Base-by-base conservation (phyloP, 2,113 vertebrate species). In the Tachuris rubrigastra region DNA sequence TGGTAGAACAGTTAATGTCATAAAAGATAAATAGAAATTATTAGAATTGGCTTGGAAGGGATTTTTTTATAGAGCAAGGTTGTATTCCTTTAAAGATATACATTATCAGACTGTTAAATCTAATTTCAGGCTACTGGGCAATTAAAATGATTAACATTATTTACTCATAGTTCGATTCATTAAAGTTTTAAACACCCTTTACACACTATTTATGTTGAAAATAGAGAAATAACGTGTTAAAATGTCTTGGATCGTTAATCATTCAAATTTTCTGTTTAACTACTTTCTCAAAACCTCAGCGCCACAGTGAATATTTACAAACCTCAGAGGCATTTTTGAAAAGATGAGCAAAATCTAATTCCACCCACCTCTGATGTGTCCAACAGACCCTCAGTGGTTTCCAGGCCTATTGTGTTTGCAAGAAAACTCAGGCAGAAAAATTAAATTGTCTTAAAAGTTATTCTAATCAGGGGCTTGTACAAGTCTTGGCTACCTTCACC, bases 11-110 rank as follows among this genome's bases (percentile, higher is more conserved):
- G 96, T 97, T 98, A 98, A 97, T 97, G 97, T 98, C 98, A 96
- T 96, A 94, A 97, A 97, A 98, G 98, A 98, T 97, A 97, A 98
- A 98, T 97, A 97, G 97, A 97, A 98, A 98, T 98, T 97, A 97
- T 98, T 98, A 98, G 97, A 97, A 97, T 96, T 95, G 97, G 96
- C 96, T 98, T 96, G 96, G 97, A 96, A 98, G 95, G 94, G 94
- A 73, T 97, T 97, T 96, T 41, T 97, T 96, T 97, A 97, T 94
- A 95, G 95, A 96, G 82, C 92, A 94, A 96, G 97, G 98, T 97
- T 96, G 96, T 95, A 96, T 98, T 97, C 92, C 44, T 96, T 97
- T 97, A 97, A 97, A 98, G 98, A 97, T 97, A 97, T 97, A 96
- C 97, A 96, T 98, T 97, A 97, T 97, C 93, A 93, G 96, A 93